phyloP scores from a whole-genome alignment of 2,888 invertebrate genomes.

The Microplitis manilae region DNA sequence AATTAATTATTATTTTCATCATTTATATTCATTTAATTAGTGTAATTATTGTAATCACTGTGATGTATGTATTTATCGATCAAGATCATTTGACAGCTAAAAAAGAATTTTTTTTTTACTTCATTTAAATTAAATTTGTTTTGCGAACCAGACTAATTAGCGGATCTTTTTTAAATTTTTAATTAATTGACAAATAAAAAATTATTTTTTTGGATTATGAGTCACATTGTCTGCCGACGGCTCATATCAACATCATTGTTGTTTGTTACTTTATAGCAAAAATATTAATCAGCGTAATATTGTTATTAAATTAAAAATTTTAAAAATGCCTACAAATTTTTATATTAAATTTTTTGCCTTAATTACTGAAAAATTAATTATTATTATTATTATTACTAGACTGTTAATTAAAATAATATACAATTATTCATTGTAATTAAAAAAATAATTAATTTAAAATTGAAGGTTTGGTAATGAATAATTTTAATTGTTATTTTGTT shows the following conservation, averaged over 20 bases:
- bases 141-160: too few relatives aligned
- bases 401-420: too few relatives aligned
- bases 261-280: too few relatives aligned
- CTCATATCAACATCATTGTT: neutral
- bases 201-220: neutral
- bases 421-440: neutral
- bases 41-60: neutral
- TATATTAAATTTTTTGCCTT: too few relatives aligned
- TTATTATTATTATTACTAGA: too few relatives aligned
- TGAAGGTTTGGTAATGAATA: neutral
- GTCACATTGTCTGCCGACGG: neutral
- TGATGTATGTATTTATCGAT: neutral
- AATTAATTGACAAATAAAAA: neutral
- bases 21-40: neutral
- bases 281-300: too few relatives aligned
- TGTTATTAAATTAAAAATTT: too few relatives aligned
- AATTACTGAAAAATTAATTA: too few relatives aligned
- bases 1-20: conserved; percentile 17
- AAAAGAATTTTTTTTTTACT: neutral
- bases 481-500: neutral
- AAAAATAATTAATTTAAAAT: neutral
- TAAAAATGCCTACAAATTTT: too few relatives aligned
- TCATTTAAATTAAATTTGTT: too few relatives aligned
- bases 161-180: neutral
- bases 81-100: neutral